Conservation (phyloP, 2,888 invertebrate species). For the Oxyscelio sp. region DNA sequence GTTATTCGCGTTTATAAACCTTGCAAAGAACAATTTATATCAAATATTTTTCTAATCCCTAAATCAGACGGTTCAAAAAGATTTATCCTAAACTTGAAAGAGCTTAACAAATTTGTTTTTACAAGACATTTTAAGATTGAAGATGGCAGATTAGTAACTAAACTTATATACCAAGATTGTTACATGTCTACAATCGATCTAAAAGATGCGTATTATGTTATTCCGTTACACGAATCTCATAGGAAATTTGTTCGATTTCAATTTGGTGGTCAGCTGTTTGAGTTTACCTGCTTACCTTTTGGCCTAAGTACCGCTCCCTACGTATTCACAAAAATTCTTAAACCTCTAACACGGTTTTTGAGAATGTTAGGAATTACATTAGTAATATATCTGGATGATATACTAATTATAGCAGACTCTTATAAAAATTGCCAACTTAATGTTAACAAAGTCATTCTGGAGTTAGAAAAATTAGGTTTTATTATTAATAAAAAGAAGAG, state of each 20-base stretch:
- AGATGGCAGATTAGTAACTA: constrained; percentile 34
- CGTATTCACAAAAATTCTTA: too few species aligned
- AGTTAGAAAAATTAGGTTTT: not conserved
- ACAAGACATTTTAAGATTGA: too few species aligned
- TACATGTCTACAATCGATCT: constrained; percentile 51
- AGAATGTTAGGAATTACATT: not conserved
- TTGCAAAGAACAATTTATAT: constrained; percentile 49
- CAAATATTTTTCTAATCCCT: constrained; percentile 49
- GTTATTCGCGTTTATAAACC: constrained; percentile 13
- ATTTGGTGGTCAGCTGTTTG: not conserved
- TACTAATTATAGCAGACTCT: not conserved
- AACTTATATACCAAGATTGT: constrained; percentile 27
- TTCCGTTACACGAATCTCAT: not conserved
- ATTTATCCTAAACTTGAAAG: too few species aligned
- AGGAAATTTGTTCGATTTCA: constrained; percentile 11
- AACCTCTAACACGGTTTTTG: not conserved
- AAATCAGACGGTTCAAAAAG: too few species aligned
- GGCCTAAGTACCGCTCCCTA: too few species aligned
- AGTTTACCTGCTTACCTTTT: too few species aligned
- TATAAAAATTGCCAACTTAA: not conserved
- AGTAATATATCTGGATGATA: constrained; percentile 1
- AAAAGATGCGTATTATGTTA: constrained; percentile 24
- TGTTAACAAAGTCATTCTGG: not conserved
- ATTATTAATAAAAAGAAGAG: constrained; percentile 18
- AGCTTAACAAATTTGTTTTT: too few species aligned